Evolutionary conservation across 1,140 invertebrate genomes (phyloP).

Genomic region (Ylistrum balloti): DNA sequence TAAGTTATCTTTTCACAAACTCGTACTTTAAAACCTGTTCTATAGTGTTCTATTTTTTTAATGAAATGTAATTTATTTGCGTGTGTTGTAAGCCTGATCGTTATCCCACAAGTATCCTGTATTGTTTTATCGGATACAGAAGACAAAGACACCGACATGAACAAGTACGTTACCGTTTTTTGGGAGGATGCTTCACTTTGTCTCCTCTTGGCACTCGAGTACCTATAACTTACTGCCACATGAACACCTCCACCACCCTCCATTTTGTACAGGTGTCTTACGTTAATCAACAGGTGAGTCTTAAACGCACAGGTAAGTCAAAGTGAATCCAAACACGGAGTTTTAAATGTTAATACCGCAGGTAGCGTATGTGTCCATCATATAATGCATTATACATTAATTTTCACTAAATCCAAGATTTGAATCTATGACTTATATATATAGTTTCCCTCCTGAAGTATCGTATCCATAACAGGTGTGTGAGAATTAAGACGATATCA

Average conservation of each 20-base stretch:
- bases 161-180: background rate
- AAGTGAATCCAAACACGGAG: background rate
- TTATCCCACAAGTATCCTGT: background rate
- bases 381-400: background rate
- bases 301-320: background rate
- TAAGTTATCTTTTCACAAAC: too few relatives aligned
- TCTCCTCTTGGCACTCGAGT: constrained; percentile 8
- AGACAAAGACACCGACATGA: background rate
- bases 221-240: background rate
- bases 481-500: background rate
- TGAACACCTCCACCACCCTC: background rate
- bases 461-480: background rate
- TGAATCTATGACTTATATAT: background rate
- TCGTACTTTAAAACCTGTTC: too few relatives aligned
- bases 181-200: background rate
- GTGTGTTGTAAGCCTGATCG: too few relatives aligned
- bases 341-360: background rate
- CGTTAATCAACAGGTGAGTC: background rate
- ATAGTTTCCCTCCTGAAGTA: background rate
- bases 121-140: background rate
- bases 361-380: background rate
- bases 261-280: background rate
- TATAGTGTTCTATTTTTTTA: too few relatives aligned
- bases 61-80: too few relatives aligned
- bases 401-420: background rate